A percentile compares a stretch with the other conserved stretches of the same genome.
Conservation (phyloP, 2,888 invertebrate species). For the Limenitis camilla region DNA sequence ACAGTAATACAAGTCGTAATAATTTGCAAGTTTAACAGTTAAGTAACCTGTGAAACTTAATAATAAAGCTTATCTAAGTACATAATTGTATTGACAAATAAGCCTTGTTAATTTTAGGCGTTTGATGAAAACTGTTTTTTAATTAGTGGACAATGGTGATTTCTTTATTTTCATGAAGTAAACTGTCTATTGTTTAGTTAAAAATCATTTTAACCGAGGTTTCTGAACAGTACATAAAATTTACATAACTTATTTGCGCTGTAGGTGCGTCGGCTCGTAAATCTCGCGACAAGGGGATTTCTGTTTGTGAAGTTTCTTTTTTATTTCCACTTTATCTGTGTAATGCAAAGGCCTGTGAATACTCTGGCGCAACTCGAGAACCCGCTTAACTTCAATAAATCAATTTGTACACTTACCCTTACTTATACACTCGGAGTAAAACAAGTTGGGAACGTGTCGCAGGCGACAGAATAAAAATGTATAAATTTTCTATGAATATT, state of each 20-base stretch:
- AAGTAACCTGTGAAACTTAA: no score
- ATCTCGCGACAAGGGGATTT: slow-evolving; percentile 72
- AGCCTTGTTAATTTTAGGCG: no score
- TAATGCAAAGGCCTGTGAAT: slow-evolving; percentile 65
- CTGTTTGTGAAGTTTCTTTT: slow-evolving; percentile 73
- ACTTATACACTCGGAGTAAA: slow-evolving; percentile 51
- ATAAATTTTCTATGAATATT: slow-evolving; percentile 27
- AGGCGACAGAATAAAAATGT: slow-evolving; percentile 52
- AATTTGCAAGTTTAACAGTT: no score
- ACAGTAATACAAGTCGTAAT: no score
- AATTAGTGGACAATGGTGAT: no score
- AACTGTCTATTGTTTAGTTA: no score
- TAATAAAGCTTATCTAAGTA: no score
- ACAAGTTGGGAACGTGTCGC: slow-evolving; percentile 54
- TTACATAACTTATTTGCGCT: no score
- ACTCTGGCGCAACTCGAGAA: slow-evolving; percentile 66
- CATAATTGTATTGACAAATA: no score
- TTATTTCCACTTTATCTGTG: slow-evolving; percentile 72
- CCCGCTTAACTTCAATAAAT: slow-evolving; percentile 73
- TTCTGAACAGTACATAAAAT: slow-evolving; percentile 58
- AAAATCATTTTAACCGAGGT: slow-evolving; percentile 36
- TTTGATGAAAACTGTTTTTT: no score
- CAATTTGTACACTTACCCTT: slow-evolving; percentile 72
- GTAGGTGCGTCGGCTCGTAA: slow-evolving; percentile 70
- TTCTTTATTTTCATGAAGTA: no score